Conservation (phyloP, 2,113 vertebrate species). For the Upupa epops region DNA sequence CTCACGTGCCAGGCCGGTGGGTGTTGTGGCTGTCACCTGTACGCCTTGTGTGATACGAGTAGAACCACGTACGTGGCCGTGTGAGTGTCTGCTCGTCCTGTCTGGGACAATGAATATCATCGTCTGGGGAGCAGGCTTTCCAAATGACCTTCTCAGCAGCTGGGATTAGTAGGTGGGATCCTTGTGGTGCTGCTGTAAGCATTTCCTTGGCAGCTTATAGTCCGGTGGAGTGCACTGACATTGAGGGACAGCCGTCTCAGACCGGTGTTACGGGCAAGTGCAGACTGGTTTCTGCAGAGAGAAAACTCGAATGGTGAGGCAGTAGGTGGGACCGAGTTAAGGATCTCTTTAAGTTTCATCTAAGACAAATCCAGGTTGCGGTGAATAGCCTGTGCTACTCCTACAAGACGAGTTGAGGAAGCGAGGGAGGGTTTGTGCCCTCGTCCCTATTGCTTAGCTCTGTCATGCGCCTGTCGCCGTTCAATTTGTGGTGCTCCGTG, state of each 20-base stretch:
- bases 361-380: neutral
- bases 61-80: neutral
- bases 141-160: neutral
- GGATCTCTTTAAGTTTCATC: neutral
- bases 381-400: neutral
- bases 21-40: neutral
- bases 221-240: neutral
- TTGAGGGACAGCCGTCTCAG: neutral
- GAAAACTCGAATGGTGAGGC: neutral
- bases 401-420: neutral
- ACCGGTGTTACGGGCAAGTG: fast-evolving
- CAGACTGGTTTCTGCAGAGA: neutral
- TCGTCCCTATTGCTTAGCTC: neutral
- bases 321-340: neutral
- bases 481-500: slow-evolving; percentile 34
- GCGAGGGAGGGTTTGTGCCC: neutral
- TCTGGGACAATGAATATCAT: neutral
- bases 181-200: neutral
- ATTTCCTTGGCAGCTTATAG: neutral
- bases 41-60: neutral
- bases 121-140: neutral
- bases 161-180: too few species aligned
- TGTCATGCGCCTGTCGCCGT: neutral
- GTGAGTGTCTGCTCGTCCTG: neutral
- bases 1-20: neutral